These are phyloP conservation scores for Dryocosmus kuriphilus DNA, from an alignment of 2,888 invertebrate species.

Conservation along the genomic window DNA sequence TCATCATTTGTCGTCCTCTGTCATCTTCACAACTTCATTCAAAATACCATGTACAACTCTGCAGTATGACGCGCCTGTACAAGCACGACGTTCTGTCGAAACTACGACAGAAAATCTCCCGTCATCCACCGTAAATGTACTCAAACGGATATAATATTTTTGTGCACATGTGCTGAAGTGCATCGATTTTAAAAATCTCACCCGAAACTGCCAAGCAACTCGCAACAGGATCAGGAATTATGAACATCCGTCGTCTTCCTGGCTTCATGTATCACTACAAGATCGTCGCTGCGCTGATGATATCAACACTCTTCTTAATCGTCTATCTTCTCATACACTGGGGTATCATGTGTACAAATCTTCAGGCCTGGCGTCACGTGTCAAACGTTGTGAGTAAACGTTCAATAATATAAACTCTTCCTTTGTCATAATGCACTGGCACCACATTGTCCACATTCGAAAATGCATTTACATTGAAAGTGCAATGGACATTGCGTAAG, in stretches of 20 bases:
- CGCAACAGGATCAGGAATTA: slow-evolving; percentile 49
- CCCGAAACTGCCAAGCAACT: neutral
- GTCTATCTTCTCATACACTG: slow-evolving; percentile 79
- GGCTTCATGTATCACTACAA: slow-evolving; percentile 73
- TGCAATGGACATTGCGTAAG: neutral
- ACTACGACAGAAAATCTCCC: slow-evolving; percentile 1
- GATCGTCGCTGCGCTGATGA: slow-evolving; percentile 61
- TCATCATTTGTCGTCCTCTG: neutral
- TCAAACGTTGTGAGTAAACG: slow-evolving; percentile 80
- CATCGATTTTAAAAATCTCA: slow-evolving; percentile 26
- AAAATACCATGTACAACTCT: neutral
- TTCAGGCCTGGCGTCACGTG: slow-evolving; percentile 81
- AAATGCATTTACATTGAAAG: neutral
- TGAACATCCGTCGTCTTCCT: slow-evolving; percentile 72
- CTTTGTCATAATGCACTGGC: neutral
- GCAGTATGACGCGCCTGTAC: slow-evolving; percentile 9
- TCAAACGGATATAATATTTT: neutral
- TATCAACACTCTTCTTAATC: slow-evolving; percentile 73
- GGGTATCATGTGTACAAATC: slow-evolving; percentile 81
- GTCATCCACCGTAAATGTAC: slow-evolving; percentile 13
- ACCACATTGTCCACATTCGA: neutral
- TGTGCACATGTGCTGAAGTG: neutral
- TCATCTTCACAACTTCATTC: neutral
- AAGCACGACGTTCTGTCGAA: neutral
- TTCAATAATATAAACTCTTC: neutral